Conservation (phyloP, 1,140 invertebrate species). For the Magallana ariakensis region DNA sequence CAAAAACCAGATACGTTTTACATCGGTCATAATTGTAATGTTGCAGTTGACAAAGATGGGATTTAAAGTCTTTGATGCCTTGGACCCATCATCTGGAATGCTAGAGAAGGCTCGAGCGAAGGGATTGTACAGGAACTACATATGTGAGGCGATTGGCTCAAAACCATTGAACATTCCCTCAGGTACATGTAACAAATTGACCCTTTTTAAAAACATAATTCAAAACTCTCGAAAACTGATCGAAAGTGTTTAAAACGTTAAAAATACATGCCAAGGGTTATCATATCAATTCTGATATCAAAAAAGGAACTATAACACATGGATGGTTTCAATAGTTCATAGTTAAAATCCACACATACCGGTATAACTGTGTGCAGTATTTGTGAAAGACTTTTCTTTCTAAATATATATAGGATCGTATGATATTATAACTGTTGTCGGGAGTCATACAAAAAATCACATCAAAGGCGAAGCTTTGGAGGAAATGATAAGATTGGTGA, state of each 20-base stretch:
- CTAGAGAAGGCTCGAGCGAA: not conserved
- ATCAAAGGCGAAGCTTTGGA: not conserved
- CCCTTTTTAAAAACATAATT: too few species aligned
- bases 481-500: not conserved
- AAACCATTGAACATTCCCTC: slow-evolving; percentile 16
- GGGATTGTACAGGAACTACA: slow-evolving; percentile 21
- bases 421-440: not conserved
- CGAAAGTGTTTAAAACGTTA: too few species aligned
- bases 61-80: slow-evolving; percentile 9
- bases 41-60: slow-evolving; percentile 1
- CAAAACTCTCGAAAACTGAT: too few species aligned
- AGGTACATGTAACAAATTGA: not conserved
- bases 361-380: too few species aligned
- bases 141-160: not conserved
- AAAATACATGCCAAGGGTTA: too few species aligned
- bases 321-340: too few species aligned
- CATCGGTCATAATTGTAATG: too few species aligned
- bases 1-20: too few species aligned
- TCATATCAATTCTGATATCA: too few species aligned
- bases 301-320: too few species aligned
- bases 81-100: slow-evolving; percentile 31
- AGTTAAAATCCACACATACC: too few species aligned
- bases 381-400: too few species aligned
- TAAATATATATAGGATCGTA: not conserved
- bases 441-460: not conserved